phyloP scores from a whole-genome alignment of 1,140 invertebrate genomes.

The Antheraea mylitta region DNA sequence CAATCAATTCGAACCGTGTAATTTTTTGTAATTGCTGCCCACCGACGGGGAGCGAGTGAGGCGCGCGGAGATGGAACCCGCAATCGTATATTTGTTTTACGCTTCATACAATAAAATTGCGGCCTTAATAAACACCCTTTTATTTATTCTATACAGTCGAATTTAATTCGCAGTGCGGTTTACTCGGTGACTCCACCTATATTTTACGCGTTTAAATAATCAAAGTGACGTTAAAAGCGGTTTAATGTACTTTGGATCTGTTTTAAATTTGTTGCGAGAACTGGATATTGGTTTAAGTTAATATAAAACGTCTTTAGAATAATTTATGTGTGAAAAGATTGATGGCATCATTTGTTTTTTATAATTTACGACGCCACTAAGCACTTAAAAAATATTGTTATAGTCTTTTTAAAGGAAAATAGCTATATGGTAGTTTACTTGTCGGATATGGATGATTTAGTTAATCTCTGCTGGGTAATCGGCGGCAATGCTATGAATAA shows the following conservation, averaged over 20 bases:
- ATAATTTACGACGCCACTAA: too few species aligned
- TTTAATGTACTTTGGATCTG: neutral
- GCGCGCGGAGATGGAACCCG: neutral
- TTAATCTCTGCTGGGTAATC: too few species aligned
- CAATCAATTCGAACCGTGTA: neutral
- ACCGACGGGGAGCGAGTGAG: neutral
- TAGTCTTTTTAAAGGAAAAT: too few species aligned
- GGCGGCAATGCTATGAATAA: too few species aligned
- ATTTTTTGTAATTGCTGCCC: neutral
- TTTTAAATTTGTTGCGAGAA: neutral
- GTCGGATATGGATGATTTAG: too few species aligned
- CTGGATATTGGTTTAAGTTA: neutral
- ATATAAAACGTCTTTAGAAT: neutral
- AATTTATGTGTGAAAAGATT: too few species aligned
- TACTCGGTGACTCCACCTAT: neutral
- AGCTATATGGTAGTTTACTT: too few species aligned
- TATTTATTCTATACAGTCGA: conserved; percentile 12
- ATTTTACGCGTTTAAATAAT: conserved; percentile 3
- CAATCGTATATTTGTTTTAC: conserved; percentile 12
- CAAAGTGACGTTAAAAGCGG: neutral
- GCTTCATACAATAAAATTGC: conserved; percentile 5
- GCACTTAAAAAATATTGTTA: too few species aligned
- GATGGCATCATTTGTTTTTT: too few species aligned
- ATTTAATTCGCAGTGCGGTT: conserved; percentile 11
- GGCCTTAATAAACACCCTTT: conserved; percentile 8